Evolutionary conservation across 1,140 invertebrate genomes (phyloP).

Genomic region (Aphelenchoides besseyi): DNA sequence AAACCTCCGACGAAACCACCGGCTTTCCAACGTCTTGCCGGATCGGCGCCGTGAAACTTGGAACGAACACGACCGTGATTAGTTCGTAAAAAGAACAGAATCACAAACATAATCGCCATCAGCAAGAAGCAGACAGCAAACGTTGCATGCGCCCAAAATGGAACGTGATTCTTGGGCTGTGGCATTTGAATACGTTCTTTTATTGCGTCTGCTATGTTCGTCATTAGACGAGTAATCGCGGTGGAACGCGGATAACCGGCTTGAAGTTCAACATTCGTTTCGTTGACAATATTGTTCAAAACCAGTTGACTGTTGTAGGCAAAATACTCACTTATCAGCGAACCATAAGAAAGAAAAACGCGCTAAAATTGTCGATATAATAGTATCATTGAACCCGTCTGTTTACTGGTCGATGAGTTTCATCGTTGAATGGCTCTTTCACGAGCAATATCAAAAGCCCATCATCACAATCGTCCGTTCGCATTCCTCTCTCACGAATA

Average conservation of each 20-base stretch:
- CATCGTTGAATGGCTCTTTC: not conserved
- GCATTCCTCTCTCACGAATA: conserved; percentile 15
- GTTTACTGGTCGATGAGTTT: not conserved
- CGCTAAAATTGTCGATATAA: not conserved
- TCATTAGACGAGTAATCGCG: not conserved
- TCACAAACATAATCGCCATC: conserved; percentile 14
- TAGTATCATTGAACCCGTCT: not conserved
- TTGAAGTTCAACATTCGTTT: conserved; percentile 8
- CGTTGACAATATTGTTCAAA: conserved; percentile 20
- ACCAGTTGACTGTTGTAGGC: not conserved
- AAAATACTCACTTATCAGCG: conserved; percentile 5
- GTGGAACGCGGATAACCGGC: conserved; percentile 14
- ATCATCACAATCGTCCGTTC: conserved; percentile 20
- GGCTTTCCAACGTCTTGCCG: conserved; percentile 22
- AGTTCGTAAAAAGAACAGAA: conserved; percentile 17
- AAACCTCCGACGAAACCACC: conserved; percentile 29
- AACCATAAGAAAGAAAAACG: conserved; percentile 24
- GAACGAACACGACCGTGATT: conserved; percentile 15
- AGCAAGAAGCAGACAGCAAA: conserved; percentile 18
- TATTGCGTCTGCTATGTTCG: not conserved
- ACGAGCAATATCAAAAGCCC: conserved; percentile 23
- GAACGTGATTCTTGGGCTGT: conserved; percentile 21
- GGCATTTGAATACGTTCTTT: conserved; percentile 14
- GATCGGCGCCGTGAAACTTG: conserved; percentile 14
- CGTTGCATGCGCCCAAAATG: conserved; percentile 13